These are phyloP conservation scores for Cosmia pyralina DNA, from an alignment of 2,888 invertebrate species.

Conservation along the genomic window DNA sequence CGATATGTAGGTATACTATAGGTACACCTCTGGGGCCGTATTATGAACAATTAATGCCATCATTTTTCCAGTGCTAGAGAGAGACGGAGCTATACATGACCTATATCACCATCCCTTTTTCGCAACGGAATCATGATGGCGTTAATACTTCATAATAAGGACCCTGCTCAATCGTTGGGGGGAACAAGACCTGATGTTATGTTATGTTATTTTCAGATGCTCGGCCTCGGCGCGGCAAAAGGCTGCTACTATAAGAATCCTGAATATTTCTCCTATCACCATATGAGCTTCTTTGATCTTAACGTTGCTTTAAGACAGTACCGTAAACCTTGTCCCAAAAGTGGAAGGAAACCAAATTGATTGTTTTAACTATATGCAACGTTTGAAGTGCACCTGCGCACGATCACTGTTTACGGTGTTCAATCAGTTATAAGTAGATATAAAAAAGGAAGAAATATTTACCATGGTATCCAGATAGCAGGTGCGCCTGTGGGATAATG, in stretches of 20 bases:
- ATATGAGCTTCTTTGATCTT: slow-evolving; percentile 82
- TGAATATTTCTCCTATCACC: slow-evolving; percentile 83
- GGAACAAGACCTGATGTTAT: not conserved
- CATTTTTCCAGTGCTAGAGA: too few relatives aligned
- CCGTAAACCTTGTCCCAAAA: slow-evolving; percentile 69
- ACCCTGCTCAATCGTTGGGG: not conserved
- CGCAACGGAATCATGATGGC: too few relatives aligned
- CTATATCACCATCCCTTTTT: too few relatives aligned
- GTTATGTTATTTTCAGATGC: slow-evolving; percentile 67
- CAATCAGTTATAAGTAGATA: not conserved
- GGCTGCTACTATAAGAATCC: slow-evolving; percentile 75
- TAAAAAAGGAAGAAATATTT: not conserved
- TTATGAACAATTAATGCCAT: too few relatives aligned
- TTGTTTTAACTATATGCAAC: not conserved
- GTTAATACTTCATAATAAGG: too few relatives aligned
- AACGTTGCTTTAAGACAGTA: slow-evolving; percentile 70
- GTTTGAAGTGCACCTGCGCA: not conserved
- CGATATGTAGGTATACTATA: not conserved
- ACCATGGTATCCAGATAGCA: not conserved
- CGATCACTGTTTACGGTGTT: not conserved
- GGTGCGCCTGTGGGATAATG: not conserved
- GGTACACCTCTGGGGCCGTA: too few relatives aligned
- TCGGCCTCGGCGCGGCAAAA: slow-evolving; percentile 79
- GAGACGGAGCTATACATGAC: too few relatives aligned
- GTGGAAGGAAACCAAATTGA: slow-evolving; percentile 70